A percentile compares a stretch with the other conserved stretches of the same genome.
These are phyloP conservation scores for Acromyrmex echinatior DNA, from an alignment of 1,140 invertebrate species.

Conservation along the genomic window DNA sequence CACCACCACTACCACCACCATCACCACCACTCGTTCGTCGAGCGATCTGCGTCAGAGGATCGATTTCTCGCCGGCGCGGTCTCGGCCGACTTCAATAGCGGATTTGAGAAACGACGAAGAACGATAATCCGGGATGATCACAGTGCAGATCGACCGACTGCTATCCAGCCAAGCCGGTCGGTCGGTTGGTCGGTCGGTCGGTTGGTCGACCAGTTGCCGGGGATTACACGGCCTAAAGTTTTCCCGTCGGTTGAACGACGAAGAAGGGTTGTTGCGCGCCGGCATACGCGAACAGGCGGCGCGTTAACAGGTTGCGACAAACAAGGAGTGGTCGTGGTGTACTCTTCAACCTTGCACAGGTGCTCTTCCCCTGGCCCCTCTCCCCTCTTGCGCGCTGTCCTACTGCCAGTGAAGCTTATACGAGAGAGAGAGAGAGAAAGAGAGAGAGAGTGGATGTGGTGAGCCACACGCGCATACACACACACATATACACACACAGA, in stretches of 20 bases:
- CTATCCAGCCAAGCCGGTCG: background rate
- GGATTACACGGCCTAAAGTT: slow-evolving; percentile 65
- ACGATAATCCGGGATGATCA: slow-evolving; percentile 60
- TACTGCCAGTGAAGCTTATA: slow-evolving; percentile 4
- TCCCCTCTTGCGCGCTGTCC: slow-evolving; percentile 9
- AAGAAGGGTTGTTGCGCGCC: slow-evolving; percentile 56
- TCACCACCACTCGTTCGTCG: background rate
- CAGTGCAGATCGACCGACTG: slow-evolving; percentile 2
- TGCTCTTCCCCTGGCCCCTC: slow-evolving; percentile 31
- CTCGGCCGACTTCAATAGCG: slow-evolving; percentile 44
- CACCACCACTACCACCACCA: too few species aligned
- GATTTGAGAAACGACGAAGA: slow-evolving; percentile 57
- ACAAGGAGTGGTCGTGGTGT: slow-evolving; percentile 65
- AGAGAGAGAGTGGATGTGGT: background rate
- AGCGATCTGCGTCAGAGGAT: slow-evolving; percentile 58
- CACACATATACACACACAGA: background rate
- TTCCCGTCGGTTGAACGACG: slow-evolving; percentile 61
- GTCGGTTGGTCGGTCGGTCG: background rate
- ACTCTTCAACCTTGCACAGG: slow-evolving; percentile 62
- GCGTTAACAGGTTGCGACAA: slow-evolving; percentile 68
- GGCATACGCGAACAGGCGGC: slow-evolving; percentile 56
- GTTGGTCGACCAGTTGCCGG: background rate
- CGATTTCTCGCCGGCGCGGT: slow-evolving; percentile 44
- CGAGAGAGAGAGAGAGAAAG: background rate
- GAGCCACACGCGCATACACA: background rate